These are phyloP conservation scores for Chromobotia macracanthus DNA, from an alignment of 2,797 vertebrate species.

Conservation along the genomic window DNA sequence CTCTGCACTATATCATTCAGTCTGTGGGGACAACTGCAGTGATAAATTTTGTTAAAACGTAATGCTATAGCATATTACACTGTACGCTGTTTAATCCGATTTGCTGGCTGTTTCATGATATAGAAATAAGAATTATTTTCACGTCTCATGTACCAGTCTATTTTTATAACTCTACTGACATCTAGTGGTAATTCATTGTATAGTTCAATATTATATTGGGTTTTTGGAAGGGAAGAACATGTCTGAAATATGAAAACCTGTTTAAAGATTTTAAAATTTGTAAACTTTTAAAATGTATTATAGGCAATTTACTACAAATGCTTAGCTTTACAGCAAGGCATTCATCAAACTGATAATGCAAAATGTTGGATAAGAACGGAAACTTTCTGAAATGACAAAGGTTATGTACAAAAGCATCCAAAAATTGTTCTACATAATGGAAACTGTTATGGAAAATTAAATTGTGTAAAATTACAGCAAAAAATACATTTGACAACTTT, in stretches of 20 bases:
- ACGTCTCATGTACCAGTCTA: neutral
- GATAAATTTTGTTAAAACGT: neutral
- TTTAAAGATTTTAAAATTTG: no score
- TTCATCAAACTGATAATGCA: neutral
- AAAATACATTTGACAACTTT: no score
- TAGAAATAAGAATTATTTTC: no score
- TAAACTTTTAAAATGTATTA: neutral
- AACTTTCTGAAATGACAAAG: no score
- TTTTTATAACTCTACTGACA: slow-evolving; percentile 52
- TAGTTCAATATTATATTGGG: neutral
- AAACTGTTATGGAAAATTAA: no score
- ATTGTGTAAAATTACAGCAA: no score
- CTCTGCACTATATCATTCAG: no score
- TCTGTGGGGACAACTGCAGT: neutral
- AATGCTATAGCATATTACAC: neutral
- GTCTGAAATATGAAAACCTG: no score
- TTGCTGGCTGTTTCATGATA: no score
- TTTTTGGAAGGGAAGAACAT: neutral
- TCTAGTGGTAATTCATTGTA: slow-evolving; percentile 41
- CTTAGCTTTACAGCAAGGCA: neutral
- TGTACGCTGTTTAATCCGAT: neutral
- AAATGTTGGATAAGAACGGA: neutral
- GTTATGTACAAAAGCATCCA: no score
- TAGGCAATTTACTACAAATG: neutral
- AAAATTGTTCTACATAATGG: no score